Percentiles rank a stretch among this genome's conserved stretches.
These are phyloP conservation scores for Hucho hucho DNA, from an alignment of 2,113 vertebrate genomes.

Conservation along the genomic window DNA sequence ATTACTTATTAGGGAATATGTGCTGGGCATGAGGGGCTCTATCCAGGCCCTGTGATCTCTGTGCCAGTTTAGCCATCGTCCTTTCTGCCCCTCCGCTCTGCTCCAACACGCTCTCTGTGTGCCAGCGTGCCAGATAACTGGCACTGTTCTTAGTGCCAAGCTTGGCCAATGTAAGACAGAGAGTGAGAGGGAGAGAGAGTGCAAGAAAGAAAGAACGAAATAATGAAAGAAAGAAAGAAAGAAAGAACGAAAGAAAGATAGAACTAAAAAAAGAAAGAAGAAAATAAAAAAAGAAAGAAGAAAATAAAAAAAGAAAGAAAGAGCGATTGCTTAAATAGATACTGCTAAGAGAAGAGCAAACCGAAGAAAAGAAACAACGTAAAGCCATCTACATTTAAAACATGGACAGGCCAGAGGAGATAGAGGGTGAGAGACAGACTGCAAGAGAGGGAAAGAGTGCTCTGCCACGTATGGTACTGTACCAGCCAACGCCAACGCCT, in stretches of 20 bases:
- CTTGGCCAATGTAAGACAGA: constrained; percentile 59
- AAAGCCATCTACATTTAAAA: not conserved
- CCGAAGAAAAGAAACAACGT: not conserved
- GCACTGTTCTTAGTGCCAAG: constrained; percentile 45
- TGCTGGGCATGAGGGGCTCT: constrained; percentile 55
- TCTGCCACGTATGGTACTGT: constrained; percentile 38
- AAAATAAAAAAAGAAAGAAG: not conserved
- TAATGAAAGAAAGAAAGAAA: constrained; percentile 5
- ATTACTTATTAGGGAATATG: constrained; percentile 61
- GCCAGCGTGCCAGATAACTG: constrained; percentile 51
- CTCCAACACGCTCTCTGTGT: constrained; percentile 48
- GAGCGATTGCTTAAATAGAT: not conserved
- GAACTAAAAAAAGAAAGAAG: not conserved
- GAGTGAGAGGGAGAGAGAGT: constrained; percentile 13
- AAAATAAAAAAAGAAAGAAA: not conserved
- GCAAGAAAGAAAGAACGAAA: not conserved
- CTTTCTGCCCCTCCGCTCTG: constrained; percentile 34
- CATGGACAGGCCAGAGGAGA: not conserved
- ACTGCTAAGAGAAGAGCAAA: not conserved
- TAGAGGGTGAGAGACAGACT: not conserved
- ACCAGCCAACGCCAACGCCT: constrained; percentile 1
- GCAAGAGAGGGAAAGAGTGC: not conserved
- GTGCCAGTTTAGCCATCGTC: constrained; percentile 62
- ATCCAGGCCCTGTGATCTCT: constrained; percentile 50
- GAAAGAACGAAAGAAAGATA: constrained; percentile 11